Evolutionary conservation across 2,888 invertebrate species (phyloP).

Genomic region (Halictus ligatus): DNA sequence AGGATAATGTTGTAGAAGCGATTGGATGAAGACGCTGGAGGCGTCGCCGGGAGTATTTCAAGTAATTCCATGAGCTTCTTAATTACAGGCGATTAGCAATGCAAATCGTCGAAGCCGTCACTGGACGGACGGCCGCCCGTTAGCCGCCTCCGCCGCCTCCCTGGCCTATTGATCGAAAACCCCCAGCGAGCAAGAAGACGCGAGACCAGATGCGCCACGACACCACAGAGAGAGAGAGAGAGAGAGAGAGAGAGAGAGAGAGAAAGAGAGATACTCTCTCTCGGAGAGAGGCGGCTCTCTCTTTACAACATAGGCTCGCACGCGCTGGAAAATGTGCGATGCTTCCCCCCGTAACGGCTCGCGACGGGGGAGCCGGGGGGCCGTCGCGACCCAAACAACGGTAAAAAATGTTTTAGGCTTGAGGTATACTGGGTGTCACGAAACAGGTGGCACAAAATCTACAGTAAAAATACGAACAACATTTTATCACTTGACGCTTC

Average conservation of each 20-base stretch:
- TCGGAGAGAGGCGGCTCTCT: slow-evolving; percentile 41
- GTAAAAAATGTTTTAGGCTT: too few species aligned
- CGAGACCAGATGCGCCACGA: slow-evolving; percentile 73
- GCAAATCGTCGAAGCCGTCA: slow-evolving; percentile 55
- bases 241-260: slow-evolving; percentile 40
- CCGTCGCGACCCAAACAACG: not conserved
- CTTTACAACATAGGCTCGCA: slow-evolving; percentile 3
- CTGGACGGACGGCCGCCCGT: slow-evolving; percentile 58
- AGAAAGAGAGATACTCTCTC: too few species aligned
- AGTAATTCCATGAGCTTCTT: not conserved
- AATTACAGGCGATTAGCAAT: slow-evolving; percentile 28
- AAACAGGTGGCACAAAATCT: not conserved
- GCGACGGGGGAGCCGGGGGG: not conserved
- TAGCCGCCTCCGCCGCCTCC: slow-evolving; percentile 64
- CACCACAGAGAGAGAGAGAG: slow-evolving; percentile 41
- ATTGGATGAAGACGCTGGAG: not conserved
- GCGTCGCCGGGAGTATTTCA: not conserved
- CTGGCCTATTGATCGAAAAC: slow-evolving; percentile 73
- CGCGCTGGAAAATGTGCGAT: not conserved
- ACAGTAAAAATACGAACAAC: not conserved
- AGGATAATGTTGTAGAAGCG: too few species aligned
- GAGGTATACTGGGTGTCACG: too few species aligned
- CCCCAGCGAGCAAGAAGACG: slow-evolving; percentile 67
- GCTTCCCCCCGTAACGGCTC: not conserved
- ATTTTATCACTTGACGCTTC: not conserved